Evolutionary conservation across 37 sponge, comb jelly and placozoan genomes (phyloP), one percentile per base, ranked within the genome.

Genomic region (Aplysina aerophoba): DNA sequence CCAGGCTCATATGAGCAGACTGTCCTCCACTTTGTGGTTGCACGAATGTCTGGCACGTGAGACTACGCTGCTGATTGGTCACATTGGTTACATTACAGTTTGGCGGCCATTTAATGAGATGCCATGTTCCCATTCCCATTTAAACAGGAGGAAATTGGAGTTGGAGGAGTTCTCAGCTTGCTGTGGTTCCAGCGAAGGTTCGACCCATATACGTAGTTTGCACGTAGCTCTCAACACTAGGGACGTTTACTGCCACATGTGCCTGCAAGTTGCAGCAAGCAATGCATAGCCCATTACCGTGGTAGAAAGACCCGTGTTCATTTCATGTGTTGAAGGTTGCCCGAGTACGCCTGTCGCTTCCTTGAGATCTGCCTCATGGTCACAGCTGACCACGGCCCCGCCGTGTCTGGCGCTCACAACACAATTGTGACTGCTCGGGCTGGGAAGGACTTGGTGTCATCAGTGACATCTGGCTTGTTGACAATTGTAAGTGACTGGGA

Each of bases 341-440:
- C 98, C 14, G 75, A 80, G 22, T 98, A 93, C 79, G 98, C 98
- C 35, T 95, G 90, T 81, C 95, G 94, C 86, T 98, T 96, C 74
- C 87, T 98, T 0, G 98, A 98, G 93, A 95, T 98, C 79, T 98
- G 98, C 64, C 87, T 98, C 80, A 98, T 98, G 87, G 92, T 98
- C 55, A 90, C 98, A 41, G 98, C 98, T 24, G 98, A 98, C 83
- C 98, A 98, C 58, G 98, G 98, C 15, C 98, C 98, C 69, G 98
- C 98, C 21, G 98, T 98, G 78, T 98, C 98, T 28, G 98, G 98
- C 11, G 98, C 98, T 0, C 98, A 98, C 92, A 98, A 98, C 86
- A 98, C 98, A 44, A 98, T 98, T 61, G 90, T 98, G 24, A 85
- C 98, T 1, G 92, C 98, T 0, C 53, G 98, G 16, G 98, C 98